These are phyloP conservation scores for Batillaria attramentaria DNA, from an alignment of 1,140 invertebrate genomes.

Conservation along the genomic window DNA sequence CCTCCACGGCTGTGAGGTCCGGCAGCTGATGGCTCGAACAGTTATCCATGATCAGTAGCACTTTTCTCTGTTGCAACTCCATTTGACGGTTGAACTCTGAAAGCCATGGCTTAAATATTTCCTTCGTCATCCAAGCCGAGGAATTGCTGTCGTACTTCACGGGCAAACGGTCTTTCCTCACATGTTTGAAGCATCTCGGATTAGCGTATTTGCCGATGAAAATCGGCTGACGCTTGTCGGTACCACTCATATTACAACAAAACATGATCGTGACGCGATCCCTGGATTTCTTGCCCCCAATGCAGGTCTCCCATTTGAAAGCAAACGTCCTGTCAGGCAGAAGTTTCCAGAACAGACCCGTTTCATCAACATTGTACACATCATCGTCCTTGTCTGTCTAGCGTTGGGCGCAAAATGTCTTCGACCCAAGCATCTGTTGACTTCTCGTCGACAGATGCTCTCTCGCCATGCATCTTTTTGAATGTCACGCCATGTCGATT, in stretches of 20 bases:
- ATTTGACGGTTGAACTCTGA: not conserved
- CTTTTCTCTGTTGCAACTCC: not conserved
- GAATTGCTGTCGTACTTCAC: constrained; percentile 6
- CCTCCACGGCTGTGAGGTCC: not conserved
- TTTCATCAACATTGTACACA: too few relatives aligned
- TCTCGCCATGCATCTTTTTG: not conserved
- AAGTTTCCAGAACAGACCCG: too few relatives aligned
- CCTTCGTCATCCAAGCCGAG: constrained; percentile 9
- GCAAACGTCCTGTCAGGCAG: too few relatives aligned
- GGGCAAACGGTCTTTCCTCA: not conserved
- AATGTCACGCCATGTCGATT: not conserved
- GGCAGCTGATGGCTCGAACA: not conserved
- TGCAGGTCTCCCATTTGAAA: too few relatives aligned
- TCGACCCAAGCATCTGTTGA: not conserved
- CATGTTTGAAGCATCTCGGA: constrained; percentile 10
- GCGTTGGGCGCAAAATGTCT: not conserved
- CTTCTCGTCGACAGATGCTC: not conserved
- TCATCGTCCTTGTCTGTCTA: not conserved
- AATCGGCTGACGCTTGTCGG: constrained; percentile 10
- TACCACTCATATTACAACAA: not conserved
- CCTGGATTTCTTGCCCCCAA: not conserved
- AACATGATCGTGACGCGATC: not conserved
- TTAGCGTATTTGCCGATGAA: constrained; percentile 1
- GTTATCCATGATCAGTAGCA: constrained; percentile 7
- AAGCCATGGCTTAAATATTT: not conserved